Conservation (phyloP, 2,888 invertebrate species). For the Caenorhabditis panamensis region DNA sequence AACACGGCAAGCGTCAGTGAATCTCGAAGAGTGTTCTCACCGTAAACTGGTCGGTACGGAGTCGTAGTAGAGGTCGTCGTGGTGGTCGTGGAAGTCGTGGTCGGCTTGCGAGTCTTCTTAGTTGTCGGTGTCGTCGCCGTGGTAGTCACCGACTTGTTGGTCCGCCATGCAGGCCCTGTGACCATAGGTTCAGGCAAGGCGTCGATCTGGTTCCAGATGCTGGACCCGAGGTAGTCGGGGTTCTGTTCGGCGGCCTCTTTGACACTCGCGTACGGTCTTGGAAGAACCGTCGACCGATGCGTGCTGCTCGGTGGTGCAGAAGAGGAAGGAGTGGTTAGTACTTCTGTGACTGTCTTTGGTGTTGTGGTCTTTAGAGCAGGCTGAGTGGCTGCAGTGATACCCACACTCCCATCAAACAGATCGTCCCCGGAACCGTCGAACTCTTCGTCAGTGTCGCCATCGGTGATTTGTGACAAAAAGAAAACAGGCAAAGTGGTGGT, state of each 20-base stretch:
- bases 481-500: slow-evolving; percentile 60
- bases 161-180: slow-evolving; percentile 71
- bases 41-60: slow-evolving; percentile 43
- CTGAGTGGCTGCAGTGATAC: slow-evolving; percentile 62
- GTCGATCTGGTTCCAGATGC: slow-evolving; percentile 67
- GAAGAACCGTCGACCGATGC: slow-evolving; percentile 62
- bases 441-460: slow-evolving; percentile 50
- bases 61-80: slow-evolving; percentile 35
- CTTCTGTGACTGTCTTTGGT: slow-evolving; percentile 41
- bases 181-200: slow-evolving; percentile 66
- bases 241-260: slow-evolving; percentile 69
- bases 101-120: slow-evolving; percentile 42
- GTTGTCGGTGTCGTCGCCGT: slow-evolving; percentile 54
- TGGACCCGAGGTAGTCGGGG: slow-evolving; percentile 71
- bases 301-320: slow-evolving; percentile 55
- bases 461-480: slow-evolving; percentile 59
- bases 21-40: slow-evolving; percentile 37
- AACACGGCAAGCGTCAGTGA: slow-evolving; percentile 39
- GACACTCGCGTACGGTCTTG: slow-evolving; percentile 71
- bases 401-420: slow-evolving; percentile 40
- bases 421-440: slow-evolving; percentile 66
- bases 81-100: slow-evolving; percentile 49
- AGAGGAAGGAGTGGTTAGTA: slow-evolving; percentile 55
- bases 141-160: slow-evolving; percentile 52
- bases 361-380: slow-evolving; percentile 43